Evolutionary conservation across 2,113 vertebrate species (phyloP).

Genomic region (Limnothrissa miodon): DNA sequence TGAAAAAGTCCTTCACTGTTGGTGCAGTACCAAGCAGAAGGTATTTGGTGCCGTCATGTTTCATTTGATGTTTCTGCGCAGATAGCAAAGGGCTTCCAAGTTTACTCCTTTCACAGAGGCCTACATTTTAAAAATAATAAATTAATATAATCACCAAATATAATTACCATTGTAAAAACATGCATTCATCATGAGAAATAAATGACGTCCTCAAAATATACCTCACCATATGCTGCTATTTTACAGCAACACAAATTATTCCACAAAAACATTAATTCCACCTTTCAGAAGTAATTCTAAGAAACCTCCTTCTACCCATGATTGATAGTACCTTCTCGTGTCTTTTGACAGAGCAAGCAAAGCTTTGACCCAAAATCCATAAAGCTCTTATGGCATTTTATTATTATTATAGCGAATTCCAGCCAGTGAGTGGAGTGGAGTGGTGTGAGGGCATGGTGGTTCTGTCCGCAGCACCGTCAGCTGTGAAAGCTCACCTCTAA

Average conservation of each 20-base stretch:
- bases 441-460: not conserved
- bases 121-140: no score
- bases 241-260: not conserved
- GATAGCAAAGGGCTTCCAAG: no score
- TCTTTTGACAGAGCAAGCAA: not conserved
- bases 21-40: no score
- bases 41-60: no score
- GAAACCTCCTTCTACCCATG: not conserved
- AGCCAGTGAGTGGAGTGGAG: not conserved
- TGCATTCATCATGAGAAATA: not conserved
- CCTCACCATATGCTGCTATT: not conserved
- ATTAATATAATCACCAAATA: no score
- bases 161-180: no score
- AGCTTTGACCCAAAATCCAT: not conserved
- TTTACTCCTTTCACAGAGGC: no score
- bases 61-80: no score
- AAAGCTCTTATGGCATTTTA: not conserved
- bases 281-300: not conserved
- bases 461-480: not conserved
- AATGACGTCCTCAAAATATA: not conserved
- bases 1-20: no score
- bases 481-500: conserved; percentile 10
- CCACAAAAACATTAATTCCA: not conserved
- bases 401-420: not conserved
- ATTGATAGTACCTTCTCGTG: not conserved